Evolutionary conservation across 2,888 invertebrate species (phyloP), one percentile per base, ranked within the genome.

Genomic region (Strigamia crassipes): DNA sequence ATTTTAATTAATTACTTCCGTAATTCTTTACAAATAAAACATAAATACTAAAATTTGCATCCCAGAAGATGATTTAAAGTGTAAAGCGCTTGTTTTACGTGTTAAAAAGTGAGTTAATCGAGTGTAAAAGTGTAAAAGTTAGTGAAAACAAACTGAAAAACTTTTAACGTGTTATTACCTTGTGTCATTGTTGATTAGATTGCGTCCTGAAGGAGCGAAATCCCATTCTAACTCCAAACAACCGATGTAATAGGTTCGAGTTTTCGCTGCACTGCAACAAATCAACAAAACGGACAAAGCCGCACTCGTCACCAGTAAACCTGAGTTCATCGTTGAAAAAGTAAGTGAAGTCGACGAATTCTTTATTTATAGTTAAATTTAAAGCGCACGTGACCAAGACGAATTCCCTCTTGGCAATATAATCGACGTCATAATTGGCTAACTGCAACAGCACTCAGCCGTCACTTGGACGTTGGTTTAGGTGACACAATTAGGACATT

Each of bases 211-310:
- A 6, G 84, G 83, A n/a, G 83, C 84, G 79, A 83, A 84, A 38
- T 84, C 81, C 84, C 84, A 84, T 82, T 83, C 83, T 1, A 82
- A 80, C 61, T 84, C 84, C 21, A 84, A 79, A 12, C 83, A 83
- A n/a, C 82, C 84, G 77, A 84, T 83, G 66, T 80, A 84, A 41
- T 84, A 84, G 42, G 79, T 79, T 42, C 79, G 34, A 10, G 79
- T 79, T 21, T 56, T 56, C 18, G 56, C 15, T 18, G 56, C 56
- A 21, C 4, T 6, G 18, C 56, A 56, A 18, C 15, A 18, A 56
- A 18, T 21, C 15, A 56, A 56, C 56, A 56, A 56, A 56, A 21
- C 56, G 56, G 18, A 56, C 56, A 56, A 56, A 56, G 56, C 56
- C 56, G 56, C 56, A 18, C 56, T n/a, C 56, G 18, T 56, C 56